These are phyloP conservation scores for Oncorhynchus gorbuscha DNA, from an alignment of 2,113 vertebrate species.

Conservation along the genomic window DNA sequence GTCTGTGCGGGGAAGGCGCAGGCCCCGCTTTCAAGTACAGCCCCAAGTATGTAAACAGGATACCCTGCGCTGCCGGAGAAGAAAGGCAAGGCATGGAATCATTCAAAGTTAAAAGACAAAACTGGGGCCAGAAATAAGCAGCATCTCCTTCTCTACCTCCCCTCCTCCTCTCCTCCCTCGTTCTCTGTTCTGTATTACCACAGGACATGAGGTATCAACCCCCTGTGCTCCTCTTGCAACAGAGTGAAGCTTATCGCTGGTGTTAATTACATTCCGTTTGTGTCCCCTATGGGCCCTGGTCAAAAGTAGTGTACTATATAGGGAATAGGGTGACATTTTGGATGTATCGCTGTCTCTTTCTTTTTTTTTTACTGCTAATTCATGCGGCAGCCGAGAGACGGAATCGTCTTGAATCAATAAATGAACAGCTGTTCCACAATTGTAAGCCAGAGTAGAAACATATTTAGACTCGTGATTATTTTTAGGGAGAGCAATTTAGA, in stretches of 20 bases:
- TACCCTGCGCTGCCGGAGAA: slow-evolving; percentile 2
- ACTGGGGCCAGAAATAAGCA: not conserved
- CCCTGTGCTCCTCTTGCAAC: not conserved
- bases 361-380: not conserved
- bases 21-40: slow-evolving; percentile 39
- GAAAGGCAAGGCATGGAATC: slow-evolving; percentile 5
- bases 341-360: not conserved
- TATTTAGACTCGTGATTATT: slow-evolving; percentile 27
- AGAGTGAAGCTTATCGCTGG: not conserved
- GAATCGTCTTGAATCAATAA: slow-evolving; percentile 22
- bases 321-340: not conserved
- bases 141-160: not conserved
- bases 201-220: not conserved
- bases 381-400: slow-evolving; percentile 17
- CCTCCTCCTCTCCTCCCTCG: not conserved
- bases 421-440: slow-evolving; percentile 33
- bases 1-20: slow-evolving; percentile 24
- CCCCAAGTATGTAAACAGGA: slow-evolving; percentile 54
- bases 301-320: not conserved
- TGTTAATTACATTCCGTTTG: not conserved
- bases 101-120: slow-evolving; percentile 16
- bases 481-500: slow-evolving; percentile 24
- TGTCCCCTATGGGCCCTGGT: too few relatives aligned
- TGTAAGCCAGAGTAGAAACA: slow-evolving; percentile 16
- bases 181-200: too few relatives aligned